A percentile compares a stretch with the other conserved stretches of the same genome.
phyloP scores from a whole-genome alignment of 2,888 invertebrate genomes.

The Torymus auratus region DNA sequence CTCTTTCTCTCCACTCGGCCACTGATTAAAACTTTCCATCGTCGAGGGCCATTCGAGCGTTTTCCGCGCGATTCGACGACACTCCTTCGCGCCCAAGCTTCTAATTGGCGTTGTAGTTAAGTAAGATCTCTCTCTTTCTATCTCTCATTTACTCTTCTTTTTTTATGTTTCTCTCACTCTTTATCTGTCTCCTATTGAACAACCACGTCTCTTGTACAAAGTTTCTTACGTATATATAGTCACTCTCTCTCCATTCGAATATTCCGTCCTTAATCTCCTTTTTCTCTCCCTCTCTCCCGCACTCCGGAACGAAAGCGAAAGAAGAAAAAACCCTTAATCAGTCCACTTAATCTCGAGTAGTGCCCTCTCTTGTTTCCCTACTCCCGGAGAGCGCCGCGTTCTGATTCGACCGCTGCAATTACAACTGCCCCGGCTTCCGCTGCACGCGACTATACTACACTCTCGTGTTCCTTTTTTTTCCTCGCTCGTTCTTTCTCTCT shows the following conservation, averaged over 20 bases:
- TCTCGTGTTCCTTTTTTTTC: too few relatives aligned
- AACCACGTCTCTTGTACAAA: constrained; percentile 32
- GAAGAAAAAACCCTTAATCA: constrained; percentile 47
- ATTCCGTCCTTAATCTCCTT: constrained; percentile 9
- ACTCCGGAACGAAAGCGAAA: constrained; percentile 3
- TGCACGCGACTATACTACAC: constrained; percentile 32
- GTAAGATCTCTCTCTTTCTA: constrained; percentile 14
- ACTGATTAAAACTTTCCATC: constrained; percentile 34
- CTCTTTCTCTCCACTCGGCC: too few relatives aligned
- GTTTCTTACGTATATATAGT: constrained; percentile 8
- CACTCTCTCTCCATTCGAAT: neutral
- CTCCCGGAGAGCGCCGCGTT: constrained; percentile 11
- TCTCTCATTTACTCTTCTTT: constrained; percentile 11
- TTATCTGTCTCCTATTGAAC: constrained; percentile 6
- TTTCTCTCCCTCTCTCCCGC: neutral
- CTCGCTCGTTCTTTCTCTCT: neutral
- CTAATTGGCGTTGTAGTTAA: constrained; percentile 50
- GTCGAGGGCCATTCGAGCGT: constrained; percentile 21
- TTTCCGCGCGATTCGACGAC: neutral
- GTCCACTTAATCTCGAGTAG: constrained; percentile 56
- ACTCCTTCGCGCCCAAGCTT: constrained; percentile 43
- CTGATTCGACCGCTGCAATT: constrained; percentile 52
- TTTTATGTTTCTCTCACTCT: constrained; percentile 1
- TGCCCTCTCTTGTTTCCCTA: neutral
- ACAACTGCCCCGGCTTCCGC: constrained; percentile 37